These are phyloP conservation scores for Lordiphosa collinella DNA, from an alignment of 1,140 invertebrate genomes.

Conservation along the genomic window DNA sequence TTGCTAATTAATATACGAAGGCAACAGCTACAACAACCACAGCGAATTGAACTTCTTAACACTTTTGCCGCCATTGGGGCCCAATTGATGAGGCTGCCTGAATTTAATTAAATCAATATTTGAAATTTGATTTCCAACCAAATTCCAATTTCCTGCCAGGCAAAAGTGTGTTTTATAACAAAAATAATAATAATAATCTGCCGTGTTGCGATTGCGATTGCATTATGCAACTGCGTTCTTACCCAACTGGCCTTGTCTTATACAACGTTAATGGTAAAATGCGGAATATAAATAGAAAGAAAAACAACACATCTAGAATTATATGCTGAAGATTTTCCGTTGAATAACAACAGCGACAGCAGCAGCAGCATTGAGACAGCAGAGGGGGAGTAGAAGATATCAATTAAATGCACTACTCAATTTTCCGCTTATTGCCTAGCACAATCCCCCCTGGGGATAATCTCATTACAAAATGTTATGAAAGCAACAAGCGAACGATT, in stretches of 20 bases:
- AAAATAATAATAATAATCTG: neutral
- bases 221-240: constrained; percentile 4
- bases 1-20: constrained; percentile 46
- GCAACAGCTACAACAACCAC: neutral
- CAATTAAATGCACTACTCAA: constrained; percentile 11
- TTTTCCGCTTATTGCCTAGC: constrained; percentile 2
- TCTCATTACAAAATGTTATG: too few species aligned
- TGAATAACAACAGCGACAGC: too few species aligned
- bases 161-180: neutral
- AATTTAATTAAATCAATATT: constrained; percentile 50
- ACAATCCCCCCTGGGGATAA: too few species aligned
- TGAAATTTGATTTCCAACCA: constrained; percentile 26
- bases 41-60: constrained; percentile 31
- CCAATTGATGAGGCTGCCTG: constrained; percentile 21
- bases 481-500: too few species aligned
- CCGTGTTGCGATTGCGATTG: neutral
- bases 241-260: neutral
- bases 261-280: too few species aligned
- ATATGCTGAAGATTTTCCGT: too few species aligned
- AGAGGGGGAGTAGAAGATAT: neutral
- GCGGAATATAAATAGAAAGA: too few species aligned
- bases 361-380: too few species aligned
- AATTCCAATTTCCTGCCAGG: constrained; percentile 38
- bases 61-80: constrained; percentile 30
- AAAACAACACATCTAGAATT: too few species aligned